Evolutionary conservation across 2,113 vertebrate species (phyloP).

Genomic region (Myotis brandtii): DNA sequence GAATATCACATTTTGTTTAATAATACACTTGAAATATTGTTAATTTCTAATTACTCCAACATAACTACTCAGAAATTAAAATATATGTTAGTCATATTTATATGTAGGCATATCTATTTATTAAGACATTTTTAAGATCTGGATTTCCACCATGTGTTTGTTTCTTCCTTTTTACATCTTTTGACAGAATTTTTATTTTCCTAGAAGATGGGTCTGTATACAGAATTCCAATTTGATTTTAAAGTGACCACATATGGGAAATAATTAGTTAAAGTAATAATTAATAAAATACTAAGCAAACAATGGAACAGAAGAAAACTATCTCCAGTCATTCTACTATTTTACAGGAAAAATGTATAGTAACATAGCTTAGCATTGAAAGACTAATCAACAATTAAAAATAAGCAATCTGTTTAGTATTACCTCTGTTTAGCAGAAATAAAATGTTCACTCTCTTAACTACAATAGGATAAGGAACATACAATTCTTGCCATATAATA

Average conservation of each 20-base stretch:
- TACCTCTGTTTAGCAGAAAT: background rate
- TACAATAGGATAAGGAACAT: background rate
- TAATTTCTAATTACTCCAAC: background rate
- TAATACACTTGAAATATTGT: background rate
- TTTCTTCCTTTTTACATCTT: background rate
- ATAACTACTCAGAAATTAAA: background rate
- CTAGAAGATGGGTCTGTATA: background rate
- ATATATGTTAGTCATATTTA: background rate
- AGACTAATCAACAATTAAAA: background rate
- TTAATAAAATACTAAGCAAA: background rate
- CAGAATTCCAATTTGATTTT: background rate
- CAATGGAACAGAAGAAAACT: background rate
- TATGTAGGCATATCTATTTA: background rate
- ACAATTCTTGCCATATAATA: background rate
- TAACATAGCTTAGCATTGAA: background rate
- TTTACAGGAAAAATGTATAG: background rate
- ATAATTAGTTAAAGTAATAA: background rate
- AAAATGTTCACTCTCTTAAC: background rate
- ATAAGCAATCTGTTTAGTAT: background rate
- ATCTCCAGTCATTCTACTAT: background rate
- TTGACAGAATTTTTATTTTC: background rate
- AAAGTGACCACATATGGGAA: background rate
- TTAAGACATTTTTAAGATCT: background rate
- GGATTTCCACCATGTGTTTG: background rate
- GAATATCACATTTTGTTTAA: background rate